Conservation (phyloP, 2,113 vertebrate genomes). For the Heterotis niloticus region DNA sequence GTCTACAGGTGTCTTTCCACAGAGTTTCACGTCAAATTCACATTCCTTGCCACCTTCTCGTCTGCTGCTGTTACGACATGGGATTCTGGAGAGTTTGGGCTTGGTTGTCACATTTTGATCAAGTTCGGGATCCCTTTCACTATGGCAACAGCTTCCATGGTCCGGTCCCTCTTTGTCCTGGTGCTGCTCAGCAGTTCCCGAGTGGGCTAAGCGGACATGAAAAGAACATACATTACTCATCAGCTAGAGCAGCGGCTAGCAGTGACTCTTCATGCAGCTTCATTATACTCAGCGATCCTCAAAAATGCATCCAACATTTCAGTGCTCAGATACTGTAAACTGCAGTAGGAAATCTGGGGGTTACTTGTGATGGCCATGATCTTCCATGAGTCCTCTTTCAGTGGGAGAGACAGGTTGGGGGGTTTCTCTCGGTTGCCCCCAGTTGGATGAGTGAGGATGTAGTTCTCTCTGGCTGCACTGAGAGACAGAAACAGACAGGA, state of each 20-base stretch:
- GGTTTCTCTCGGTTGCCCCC: constrained; percentile 38
- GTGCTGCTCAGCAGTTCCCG: constrained; percentile 11
- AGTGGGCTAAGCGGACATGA: constrained; percentile 3
- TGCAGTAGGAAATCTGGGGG: not conserved
- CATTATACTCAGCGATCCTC: not conserved
- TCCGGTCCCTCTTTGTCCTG: not conserved
- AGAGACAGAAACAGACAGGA: constrained; percentile 38
- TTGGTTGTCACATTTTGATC: constrained; percentile 24
- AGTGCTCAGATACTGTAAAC: not conserved
- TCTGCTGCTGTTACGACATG: constrained; percentile 39
- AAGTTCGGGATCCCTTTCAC: constrained; percentile 24
- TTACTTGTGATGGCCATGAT: constrained; percentile 47
- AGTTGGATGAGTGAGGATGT: constrained; percentile 35
- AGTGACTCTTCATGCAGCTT: not conserved
- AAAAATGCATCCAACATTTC: not conserved
- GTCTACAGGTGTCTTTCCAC: constrained; percentile 28
- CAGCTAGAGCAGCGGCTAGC: not conserved
- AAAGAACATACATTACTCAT: not conserved
- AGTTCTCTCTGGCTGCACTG: constrained; percentile 62
- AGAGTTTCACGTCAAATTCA: constrained; percentile 38
- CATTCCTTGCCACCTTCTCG: constrained; percentile 22
- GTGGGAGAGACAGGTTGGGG: constrained; percentile 35
- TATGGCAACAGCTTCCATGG: constrained; percentile 29
- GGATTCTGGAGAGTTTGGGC: constrained; percentile 29
- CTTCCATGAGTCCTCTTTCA: constrained; percentile 39